Evolutionary conservation across 2,888 invertebrate species (phyloP).

Genomic region (Epistrophe eligans): DNA sequence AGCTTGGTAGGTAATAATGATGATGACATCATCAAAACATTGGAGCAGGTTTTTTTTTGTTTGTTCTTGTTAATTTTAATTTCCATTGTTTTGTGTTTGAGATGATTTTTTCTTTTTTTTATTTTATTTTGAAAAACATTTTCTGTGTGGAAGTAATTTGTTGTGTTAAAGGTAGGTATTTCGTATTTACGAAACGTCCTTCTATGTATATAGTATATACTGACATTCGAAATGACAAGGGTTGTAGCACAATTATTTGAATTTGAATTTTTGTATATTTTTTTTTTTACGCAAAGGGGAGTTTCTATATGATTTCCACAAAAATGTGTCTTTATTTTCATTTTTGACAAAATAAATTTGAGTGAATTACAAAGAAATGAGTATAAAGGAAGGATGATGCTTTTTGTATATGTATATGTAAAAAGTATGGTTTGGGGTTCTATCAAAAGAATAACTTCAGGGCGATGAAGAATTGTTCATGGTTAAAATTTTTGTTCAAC

Average conservation of each 20-base stretch:
- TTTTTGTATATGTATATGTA: slow-evolving; percentile 8
- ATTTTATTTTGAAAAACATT: neutral
- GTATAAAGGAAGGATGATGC: slow-evolving; percentile 6
- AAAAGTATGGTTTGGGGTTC: neutral
- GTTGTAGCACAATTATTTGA: slow-evolving; percentile 57
- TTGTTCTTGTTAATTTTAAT: slow-evolving; percentile 40
- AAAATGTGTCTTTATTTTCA: neutral
- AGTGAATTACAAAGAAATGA: neutral
- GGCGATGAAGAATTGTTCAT: neutral
- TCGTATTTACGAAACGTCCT: neutral
- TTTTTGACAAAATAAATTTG: slow-evolving; percentile 18
- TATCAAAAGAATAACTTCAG: neutral
- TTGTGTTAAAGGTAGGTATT: slow-evolving; percentile 29
- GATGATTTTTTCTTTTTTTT: neutral
- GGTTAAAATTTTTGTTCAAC: neutral
- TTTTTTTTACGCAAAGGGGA: slow-evolving; percentile 10
- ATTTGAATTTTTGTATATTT: neutral
- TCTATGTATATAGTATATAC: no score
- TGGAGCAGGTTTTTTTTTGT: slow-evolving; percentile 27
- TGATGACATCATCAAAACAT: slow-evolving; percentile 70
- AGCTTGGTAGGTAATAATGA: slow-evolving; percentile 52
- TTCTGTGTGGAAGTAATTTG: slow-evolving; percentile 53
- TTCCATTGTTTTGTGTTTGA: slow-evolving; percentile 40
- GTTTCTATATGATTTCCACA: neutral
- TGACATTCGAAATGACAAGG: slow-evolving; percentile 63